A percentile compares a stretch with the other conserved stretches of the same genome.
Conservation (phyloP, 2,888 invertebrate genomes). For the Tiliacea citrago region DNA sequence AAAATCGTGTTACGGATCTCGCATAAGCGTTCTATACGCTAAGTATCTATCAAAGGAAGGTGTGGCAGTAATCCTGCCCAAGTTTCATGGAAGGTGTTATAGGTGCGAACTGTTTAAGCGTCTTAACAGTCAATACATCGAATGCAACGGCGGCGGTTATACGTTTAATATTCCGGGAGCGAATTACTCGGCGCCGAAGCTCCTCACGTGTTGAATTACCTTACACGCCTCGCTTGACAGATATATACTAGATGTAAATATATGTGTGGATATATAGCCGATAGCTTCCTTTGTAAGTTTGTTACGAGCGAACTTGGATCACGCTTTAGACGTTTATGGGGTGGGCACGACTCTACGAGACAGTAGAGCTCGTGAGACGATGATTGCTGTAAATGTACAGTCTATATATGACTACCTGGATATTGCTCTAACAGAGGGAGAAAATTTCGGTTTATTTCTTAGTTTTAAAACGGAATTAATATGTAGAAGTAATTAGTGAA, state of each 20-base stretch:
- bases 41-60: conserved; percentile 20
- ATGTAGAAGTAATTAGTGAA: background rate
- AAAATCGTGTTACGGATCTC: conserved; percentile 32
- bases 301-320: conserved; percentile 53
- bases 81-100: conserved; percentile 23
- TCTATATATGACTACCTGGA: background rate
- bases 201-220: conserved; percentile 71
- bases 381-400: conserved; percentile 26
- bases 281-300: conserved; percentile 62
- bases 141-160: conserved; percentile 61
- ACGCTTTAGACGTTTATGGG: conserved; percentile 54
- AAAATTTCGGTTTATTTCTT: background rate
- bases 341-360: conserved; percentile 40
- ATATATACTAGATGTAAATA: conserved; percentile 63
- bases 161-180: conserved; percentile 67
- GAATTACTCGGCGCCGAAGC: conserved; percentile 65
- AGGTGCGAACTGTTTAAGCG: conserved; percentile 41
- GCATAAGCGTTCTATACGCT: conserved; percentile 41
- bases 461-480: background rate
- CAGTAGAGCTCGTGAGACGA: conserved; percentile 28
- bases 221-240: conserved; percentile 63
- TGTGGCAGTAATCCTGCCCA: conserved; percentile 23
- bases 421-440: background rate
- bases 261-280: conserved; percentile 47
- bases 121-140: conserved; percentile 56